Conservation (phyloP, 2,797 vertebrate genomes). For the Rhynchonycteris naso region DNA sequence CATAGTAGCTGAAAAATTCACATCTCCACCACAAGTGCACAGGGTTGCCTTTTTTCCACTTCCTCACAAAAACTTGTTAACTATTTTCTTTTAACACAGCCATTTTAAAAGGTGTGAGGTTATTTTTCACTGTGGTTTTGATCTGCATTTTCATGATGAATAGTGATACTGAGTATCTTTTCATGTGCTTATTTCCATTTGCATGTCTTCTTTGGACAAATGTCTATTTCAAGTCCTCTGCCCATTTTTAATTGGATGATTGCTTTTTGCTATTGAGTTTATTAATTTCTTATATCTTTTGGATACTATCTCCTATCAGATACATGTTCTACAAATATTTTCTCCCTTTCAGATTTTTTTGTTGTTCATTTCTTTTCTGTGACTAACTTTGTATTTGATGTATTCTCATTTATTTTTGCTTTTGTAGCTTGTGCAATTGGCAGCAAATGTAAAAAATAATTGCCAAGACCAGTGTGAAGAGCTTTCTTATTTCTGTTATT, state of each 20-base stretch:
- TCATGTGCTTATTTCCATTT: neutral
- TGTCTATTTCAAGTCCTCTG: neutral
- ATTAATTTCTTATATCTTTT: neutral
- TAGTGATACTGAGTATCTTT: neutral
- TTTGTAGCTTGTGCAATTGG: neutral
- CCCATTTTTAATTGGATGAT: neutral
- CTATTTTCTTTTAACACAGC: neutral
- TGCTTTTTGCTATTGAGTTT: neutral
- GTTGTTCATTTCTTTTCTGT: neutral
- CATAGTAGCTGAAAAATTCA: neutral
- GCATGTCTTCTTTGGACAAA: neutral
- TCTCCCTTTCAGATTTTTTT: neutral
- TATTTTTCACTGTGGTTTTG: neutral
- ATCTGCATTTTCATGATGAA: neutral
- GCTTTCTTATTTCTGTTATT: neutral
- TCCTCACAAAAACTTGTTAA: neutral
- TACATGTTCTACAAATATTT: neutral
- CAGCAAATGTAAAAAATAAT: neutral
- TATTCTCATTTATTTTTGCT: neutral
- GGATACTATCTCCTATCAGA: neutral
- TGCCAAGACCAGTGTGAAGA: neutral
- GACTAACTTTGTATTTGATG: neutral
- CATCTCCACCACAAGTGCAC: neutral
- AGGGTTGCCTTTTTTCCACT: too few species aligned
- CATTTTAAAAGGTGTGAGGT: neutral